Evolutionary conservation across 1,140 invertebrate genomes (phyloP), one percentile per base, ranked within the genome.

Genomic region (Magallana angulata): DNA sequence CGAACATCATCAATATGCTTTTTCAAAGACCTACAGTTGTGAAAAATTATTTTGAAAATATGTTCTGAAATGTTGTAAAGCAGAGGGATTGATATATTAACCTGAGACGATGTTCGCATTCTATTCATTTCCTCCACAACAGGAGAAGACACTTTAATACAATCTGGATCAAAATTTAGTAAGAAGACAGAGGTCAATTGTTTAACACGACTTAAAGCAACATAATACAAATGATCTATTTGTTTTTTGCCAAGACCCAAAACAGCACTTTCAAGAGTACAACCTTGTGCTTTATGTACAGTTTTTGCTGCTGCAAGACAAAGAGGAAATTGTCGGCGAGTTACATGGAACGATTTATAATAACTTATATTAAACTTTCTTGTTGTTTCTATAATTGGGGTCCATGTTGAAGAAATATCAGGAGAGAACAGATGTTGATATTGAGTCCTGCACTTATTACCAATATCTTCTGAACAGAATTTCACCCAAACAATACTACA

Each of bases 401-500:
- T 85, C 82, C 82, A 85, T 9, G 30, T 48, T 11, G 12, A 48
- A 8, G 71, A 3, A 1, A 88, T 82, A 24, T 24, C 24, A 24
- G 24, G 24, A 24, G 24, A 24, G 24, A 24, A 24, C 24, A 57
- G 56, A 12, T 16, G 36, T 57, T 24, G 60, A 88, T 62, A 88
- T 18, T 85, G 84, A 57, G 8, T 7, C 36, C n/a, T 59, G 85
- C 62, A 80, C 48, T n/a, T 60, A 8, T 24, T 83, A 80, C 11
- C 18, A 36, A 16, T 48, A 59, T 8, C 59, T 24, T 84, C 84
- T 62, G 60, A 68, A 18, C 64, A 30, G 5, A 18, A 2, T 59
- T 85, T 62, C 62, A 88, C 87, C 89, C 86, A 90, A 16, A 90
- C 83, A 36, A 90, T 90, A 24, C 87, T 87, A 80, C 82, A 87